Base-by-base conservation (phyloP, 2,888 invertebrate species). In the Eupeodes latifasciatus region DNA sequence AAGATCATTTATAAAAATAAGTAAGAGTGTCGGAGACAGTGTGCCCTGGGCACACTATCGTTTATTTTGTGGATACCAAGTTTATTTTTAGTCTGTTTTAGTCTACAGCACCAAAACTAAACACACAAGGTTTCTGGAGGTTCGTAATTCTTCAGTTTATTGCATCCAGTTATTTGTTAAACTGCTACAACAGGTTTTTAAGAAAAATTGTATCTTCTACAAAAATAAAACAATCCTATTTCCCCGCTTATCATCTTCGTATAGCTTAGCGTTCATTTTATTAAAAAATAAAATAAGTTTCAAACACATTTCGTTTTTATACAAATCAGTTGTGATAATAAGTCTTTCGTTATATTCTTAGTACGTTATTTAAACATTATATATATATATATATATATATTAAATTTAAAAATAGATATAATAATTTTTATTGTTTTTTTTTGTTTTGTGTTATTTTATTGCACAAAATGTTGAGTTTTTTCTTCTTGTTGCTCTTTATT, bases 291-390 rank as follows among this genome's bases (percentile, higher is more conserved):
- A 87, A 81, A 77, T 57, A 83, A 87, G 57, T 76, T 80, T 51
- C 83, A 87, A 87, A 87, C 80, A 84, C 62, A 84, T 84, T 81
- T 84, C 84, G 80, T 87, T 87, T 85, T 53, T 77, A 77, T 84
- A 87, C 87, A 87, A 87, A 84, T 87, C 84, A 87, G 87, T 87
- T 87, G 64, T 87, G 61, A 83, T 87, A 80, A 87, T 87, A 81
- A 87, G 87, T 87, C 87, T 87, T 87, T 87, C 84, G 87, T 87
- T 87, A 84, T 84, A 80, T 77, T 80, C 72, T 80, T 87, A 87
- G 87, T 86, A 75, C 86, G 57, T 79, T 75, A 71, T 75, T 64
- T 78, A 64, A 59, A 77, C 71, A 57, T 76, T 80, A 76, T 74
- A 81, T 76, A 72, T 71, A 77, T 61, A 74, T 83, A 64, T 64